Percentiles rank a stretch among this genome's conserved stretches.
Conservation (phyloP, 1,140 invertebrate species). For the Drosophila pruinosa region DNA sequence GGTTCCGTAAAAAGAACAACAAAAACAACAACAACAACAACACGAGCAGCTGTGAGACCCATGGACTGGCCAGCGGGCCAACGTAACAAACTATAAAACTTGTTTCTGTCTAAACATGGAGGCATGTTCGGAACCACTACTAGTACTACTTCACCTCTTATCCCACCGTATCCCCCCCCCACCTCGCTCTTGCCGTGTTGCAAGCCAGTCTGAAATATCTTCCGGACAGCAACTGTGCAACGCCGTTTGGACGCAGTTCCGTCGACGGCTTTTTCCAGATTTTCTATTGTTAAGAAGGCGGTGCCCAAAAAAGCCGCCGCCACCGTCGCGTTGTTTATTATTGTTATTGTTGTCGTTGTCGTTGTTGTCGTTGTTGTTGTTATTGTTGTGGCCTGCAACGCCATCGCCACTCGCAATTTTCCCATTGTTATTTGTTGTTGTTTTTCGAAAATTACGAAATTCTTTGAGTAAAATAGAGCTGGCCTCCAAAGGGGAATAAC, state of each 20-base stretch:
- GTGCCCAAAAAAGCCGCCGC: constrained; percentile 30
- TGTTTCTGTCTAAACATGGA: constrained; percentile 46
- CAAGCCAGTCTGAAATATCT: constrained; percentile 45
- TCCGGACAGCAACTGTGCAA: constrained; percentile 38
- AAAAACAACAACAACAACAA: no score
- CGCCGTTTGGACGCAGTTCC: constrained; percentile 41
- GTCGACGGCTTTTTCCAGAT: constrained; percentile 41
- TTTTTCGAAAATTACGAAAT: constrained; percentile 52
- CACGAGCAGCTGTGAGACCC: constrained; percentile 20
- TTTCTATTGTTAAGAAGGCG: constrained; percentile 51
- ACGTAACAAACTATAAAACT: constrained; percentile 49
- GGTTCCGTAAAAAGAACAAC: constrained; percentile 29
- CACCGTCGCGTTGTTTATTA: constrained; percentile 20
- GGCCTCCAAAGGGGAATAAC: neutral
- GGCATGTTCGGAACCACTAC: constrained; percentile 30
- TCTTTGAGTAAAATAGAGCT: constrained; percentile 23
- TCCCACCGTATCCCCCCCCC: neutral
- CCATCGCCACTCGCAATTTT: constrained; percentile 34
- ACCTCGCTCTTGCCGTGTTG: constrained; percentile 7
- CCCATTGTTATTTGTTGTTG: constrained; percentile 42
- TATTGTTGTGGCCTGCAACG: constrained; percentile 11
- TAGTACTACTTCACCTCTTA: constrained; percentile 5
- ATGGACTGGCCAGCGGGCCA: constrained; percentile 15
- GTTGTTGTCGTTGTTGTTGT: constrained; percentile 12
- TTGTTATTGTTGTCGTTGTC: constrained; percentile 19